These are phyloP conservation scores for Tangara arthus DNA, from an alignment of 2,797 vertebrate species.

Conservation along the genomic window DNA sequence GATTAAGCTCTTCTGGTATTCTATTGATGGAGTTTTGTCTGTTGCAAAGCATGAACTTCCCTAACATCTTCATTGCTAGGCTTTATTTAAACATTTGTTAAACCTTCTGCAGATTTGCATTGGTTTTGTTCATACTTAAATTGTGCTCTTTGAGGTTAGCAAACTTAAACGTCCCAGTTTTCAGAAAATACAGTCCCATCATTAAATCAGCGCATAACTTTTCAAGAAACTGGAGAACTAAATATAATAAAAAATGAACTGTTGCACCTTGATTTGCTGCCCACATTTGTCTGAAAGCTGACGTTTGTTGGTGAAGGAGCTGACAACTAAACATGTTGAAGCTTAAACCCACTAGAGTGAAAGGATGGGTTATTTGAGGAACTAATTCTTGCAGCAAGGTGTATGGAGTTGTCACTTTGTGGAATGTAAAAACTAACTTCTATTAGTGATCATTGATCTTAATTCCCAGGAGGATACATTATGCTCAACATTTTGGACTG, in stretches of 20 bases:
- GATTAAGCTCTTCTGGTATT: neutral
- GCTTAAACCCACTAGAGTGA: neutral
- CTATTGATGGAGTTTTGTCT: neutral
- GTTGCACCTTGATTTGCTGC: neutral
- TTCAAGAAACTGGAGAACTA: neutral
- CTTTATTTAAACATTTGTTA: neutral
- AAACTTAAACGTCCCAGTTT: neutral
- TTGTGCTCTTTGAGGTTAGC: neutral
- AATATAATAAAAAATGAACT: neutral
- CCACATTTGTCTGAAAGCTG: neutral
- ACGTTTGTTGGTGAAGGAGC: neutral
- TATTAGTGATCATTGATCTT: neutral
- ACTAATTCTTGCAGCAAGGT: neutral
- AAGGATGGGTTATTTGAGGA: neutral
- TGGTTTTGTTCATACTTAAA: neutral
- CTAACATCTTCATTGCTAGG: neutral
- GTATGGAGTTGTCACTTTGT: neutral
- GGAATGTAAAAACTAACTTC: neutral
- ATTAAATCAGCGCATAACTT: neutral
- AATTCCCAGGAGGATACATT: neutral
- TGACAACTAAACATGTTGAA: neutral
- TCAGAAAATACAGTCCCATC: neutral
- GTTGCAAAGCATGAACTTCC: neutral
- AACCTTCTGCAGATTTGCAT: neutral
- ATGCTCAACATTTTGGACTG: neutral